These are phyloP conservation scores for Streptopelia turtur DNA, from an alignment of 2,797 vertebrate species.

Conservation along the genomic window DNA sequence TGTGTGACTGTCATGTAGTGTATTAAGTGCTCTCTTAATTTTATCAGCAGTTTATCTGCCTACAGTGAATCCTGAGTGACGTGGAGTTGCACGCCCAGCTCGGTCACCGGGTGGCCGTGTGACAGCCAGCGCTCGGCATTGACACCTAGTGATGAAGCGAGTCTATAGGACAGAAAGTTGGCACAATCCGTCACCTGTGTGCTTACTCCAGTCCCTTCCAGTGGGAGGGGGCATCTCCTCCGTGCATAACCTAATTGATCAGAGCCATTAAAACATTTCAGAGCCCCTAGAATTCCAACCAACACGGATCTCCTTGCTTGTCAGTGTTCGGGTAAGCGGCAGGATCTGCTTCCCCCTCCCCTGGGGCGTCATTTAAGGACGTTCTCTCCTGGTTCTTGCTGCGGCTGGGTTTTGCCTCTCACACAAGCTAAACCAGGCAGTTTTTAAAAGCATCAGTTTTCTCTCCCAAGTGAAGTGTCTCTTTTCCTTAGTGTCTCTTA, in stretches of 20 bases:
- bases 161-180: neutral
- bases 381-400: neutral
- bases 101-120: accelerated
- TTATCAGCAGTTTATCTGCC: neutral
- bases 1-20: neutral
- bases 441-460: neutral
- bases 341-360: neutral
- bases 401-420: neutral
- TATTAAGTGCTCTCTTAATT: neutral
- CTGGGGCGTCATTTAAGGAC: neutral
- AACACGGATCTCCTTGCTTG: neutral
- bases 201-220: neutral
- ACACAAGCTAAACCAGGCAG: neutral
- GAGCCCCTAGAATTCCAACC: neutral
- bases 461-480: neutral
- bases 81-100: neutral
- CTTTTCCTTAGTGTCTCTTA: neutral
- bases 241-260: neutral
- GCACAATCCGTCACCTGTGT: neutral
- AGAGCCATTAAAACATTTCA: neutral
- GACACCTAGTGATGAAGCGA: neutral
- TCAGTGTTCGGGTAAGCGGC: neutral
- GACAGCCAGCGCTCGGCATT: neutral
- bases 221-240: neutral
- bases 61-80: neutral